phyloP scores from a whole-genome alignment of 1,140 invertebrate genomes.

The Trachelipus rathkii region DNA sequence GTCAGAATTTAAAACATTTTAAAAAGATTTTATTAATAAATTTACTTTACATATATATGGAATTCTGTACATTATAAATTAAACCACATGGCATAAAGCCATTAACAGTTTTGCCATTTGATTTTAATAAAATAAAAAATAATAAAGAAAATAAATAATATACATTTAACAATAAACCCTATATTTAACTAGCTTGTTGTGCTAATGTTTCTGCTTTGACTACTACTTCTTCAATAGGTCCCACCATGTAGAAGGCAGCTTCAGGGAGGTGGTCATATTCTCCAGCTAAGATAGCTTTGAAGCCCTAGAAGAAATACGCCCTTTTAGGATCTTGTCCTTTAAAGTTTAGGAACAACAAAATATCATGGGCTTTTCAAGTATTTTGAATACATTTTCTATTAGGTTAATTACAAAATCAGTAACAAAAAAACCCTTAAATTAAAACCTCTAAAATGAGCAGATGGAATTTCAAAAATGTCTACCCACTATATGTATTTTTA shows the following conservation, averaged over 20 bases:
- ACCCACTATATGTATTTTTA: no score
- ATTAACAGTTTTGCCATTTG: neutral
- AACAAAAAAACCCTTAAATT: no score
- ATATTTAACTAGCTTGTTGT: conserved; percentile 38
- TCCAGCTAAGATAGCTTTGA: conserved; percentile 55
- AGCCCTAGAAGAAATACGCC: conserved; percentile 48
- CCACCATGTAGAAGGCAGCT: conserved; percentile 66
- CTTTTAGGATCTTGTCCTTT: no score
- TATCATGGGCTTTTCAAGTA: no score
- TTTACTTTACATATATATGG: conserved; percentile 6
- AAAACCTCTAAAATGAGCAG: no score
- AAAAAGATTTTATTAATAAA: conserved; percentile 1
- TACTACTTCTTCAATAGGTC: conserved; percentile 59
- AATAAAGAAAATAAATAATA: neutral
- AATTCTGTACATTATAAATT: neutral
- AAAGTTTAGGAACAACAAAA: no score
- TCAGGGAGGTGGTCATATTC: conserved; percentile 62
- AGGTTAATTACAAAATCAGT: no score
- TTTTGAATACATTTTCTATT: no score
- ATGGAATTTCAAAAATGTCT: no score
- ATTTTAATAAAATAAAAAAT: neutral
- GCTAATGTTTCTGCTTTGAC: conserved; percentile 46
- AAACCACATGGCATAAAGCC: neutral
- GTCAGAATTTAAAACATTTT: neutral
- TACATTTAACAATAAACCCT: no score